A percentile compares a stretch with the other conserved stretches of the same genome.
Conservation (phyloP, 2,113 vertebrate species). For the Calyptommatus sinebrachiatus region DNA sequence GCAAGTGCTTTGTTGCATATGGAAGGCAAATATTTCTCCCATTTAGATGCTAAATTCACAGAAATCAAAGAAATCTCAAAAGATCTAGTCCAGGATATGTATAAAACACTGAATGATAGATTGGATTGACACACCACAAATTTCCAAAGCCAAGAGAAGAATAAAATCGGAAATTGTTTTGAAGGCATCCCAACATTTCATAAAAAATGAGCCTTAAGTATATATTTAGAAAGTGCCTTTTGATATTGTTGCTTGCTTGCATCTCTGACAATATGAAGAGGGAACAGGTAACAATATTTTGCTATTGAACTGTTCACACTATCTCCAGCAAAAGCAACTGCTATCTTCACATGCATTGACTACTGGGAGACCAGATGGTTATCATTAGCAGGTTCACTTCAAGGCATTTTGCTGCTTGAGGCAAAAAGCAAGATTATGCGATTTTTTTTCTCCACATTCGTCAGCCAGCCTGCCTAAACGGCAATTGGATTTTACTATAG, state of each 20-base stretch:
- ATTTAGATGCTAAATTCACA: neutral
- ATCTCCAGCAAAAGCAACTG: neutral
- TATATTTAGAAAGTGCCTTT: neutral
- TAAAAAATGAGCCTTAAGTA: neutral
- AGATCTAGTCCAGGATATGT: neutral
- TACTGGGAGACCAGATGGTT: neutral
- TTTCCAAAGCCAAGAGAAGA: too few species aligned
- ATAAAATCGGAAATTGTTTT: too few species aligned
- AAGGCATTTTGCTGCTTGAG: neutral
- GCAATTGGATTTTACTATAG: neutral
- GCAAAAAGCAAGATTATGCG: neutral
- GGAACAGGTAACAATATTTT: neutral
- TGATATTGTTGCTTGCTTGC: too few species aligned
- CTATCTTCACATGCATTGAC: neutral
- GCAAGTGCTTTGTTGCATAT: too few species aligned
- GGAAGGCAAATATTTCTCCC: neutral
- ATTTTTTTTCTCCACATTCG: neutral
- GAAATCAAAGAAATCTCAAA: neutral
- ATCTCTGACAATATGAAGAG: neutral
- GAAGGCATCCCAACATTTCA: too few species aligned
- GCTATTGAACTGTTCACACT: neutral
- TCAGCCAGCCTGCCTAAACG: neutral
- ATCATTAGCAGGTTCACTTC: neutral
- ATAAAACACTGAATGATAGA: neutral
- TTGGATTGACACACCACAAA: too few species aligned